Evolutionary conservation across 2,888 invertebrate species (phyloP), one percentile per base, ranked within the genome.

Genomic region (Amiota communis): DNA sequence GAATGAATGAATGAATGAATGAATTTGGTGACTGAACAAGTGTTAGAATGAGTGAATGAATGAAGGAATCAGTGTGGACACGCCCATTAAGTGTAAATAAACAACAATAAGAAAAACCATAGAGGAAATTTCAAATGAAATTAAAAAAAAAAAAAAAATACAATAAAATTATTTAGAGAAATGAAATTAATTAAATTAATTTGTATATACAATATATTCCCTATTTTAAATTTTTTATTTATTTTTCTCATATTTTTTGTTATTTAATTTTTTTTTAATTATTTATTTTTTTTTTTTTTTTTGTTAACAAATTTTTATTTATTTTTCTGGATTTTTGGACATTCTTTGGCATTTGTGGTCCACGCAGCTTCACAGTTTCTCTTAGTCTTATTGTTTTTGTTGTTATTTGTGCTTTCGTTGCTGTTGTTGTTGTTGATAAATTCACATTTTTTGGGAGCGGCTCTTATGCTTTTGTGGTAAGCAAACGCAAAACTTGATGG

Each of bases 371-470:
- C 59, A 63, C 67, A 70, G 57, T 70, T 47, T 46, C 11, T 20
- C 46, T 17, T 67, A n/a, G 23, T 47, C n/a, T 51, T 67, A 49
- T 51, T 67, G 67, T 68, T 72, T 53, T 74, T 74, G 51, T 75
- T 70, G 76, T 81, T 84, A 75, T 36, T 81, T 82, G 82, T 64
- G n/a, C 53, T 48, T 61, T 48, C 36, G 15, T 49, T 65, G 13
- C 15, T 9, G 47, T 69, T 75, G 65, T 59, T 57, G 71, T 53
- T 11, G 17, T 68, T 48, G 67, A 68, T 68, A 68, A 68, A 68
- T 68, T 68, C 67, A 53, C 71, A 71, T 72, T 77, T 82, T 83
- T 83, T 79, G 83, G 83, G 83, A 83, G 83, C 83, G 83, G 83
- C 71, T 71, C 71, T 63, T 71, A 17, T 79, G 80, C n/a, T 63